These are phyloP conservation scores for Marmota monax DNA, from an alignment of 2,113 vertebrate genomes.

Conservation along the genomic window DNA sequence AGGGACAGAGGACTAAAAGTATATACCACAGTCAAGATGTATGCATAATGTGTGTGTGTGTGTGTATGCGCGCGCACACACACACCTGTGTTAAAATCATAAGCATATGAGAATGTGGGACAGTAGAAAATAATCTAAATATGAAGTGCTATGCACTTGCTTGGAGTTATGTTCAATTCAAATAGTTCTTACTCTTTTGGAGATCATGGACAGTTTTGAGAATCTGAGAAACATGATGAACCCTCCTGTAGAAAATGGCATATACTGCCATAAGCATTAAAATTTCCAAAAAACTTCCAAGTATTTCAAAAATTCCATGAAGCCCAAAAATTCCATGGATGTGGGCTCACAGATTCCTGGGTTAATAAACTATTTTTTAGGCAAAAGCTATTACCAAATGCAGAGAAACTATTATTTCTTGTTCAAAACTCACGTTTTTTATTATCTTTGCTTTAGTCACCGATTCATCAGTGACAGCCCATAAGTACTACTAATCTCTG, in stretches of 20 bases:
- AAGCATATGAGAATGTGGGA: neutral
- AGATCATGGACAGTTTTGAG: neutral
- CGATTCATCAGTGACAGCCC: neutral
- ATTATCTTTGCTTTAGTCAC: neutral
- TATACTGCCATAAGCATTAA: neutral
- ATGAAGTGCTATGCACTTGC: neutral
- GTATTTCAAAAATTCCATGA: neutral
- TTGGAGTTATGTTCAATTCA: neutral
- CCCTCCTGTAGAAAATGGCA: neutral
- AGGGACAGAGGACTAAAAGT: neutral
- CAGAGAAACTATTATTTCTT: neutral
- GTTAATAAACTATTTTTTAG: neutral
- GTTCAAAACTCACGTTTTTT: neutral
- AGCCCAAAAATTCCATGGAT: neutral
- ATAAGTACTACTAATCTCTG: neutral
- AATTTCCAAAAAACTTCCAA: neutral
- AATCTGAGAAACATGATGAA: neutral
- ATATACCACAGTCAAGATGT: neutral
- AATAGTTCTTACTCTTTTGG: neutral
- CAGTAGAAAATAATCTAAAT: neutral
- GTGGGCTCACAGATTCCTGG: neutral
- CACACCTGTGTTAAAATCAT: neutral
- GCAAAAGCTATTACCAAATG: neutral
- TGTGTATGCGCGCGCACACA: accelerated
- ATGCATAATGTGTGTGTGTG: neutral